Base-by-base conservation (phyloP, 2,797 vertebrate genomes). In the Amphiprion clarkii region DNA sequence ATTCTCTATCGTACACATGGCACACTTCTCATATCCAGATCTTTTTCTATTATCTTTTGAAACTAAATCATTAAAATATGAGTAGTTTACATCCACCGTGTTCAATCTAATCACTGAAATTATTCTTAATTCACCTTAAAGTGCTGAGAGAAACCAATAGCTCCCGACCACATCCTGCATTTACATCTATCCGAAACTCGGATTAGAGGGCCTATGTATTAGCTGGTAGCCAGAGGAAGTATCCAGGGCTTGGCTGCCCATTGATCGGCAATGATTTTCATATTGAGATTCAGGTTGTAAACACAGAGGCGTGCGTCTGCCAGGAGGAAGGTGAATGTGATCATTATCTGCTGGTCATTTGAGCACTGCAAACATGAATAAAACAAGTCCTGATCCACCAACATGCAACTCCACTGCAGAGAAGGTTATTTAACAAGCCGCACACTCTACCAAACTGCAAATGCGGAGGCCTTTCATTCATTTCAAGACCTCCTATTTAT, bases 261-360 rank as follows among this genome's bases (percentile, higher is more conserved):
- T 92, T 88, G 91, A 91, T 90, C 80, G 49, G 78, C 78, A 79
- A 71, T 56, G 70, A 89, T 92, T 92, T 93, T 91, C 84, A 88
- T 89, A 90, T 91, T 92, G 87, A 93, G 87, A 93, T 94, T 93
- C 91, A 88, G 85, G 58, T 83, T 85, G 88, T 88, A 89, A 92
- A 90, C 87, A 89, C 85, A 81, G 83, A 85, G 79, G 84, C 67
- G 73, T 60, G 85, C 57, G 88, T 83, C 82, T 84, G 93, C 93
- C 92, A 88, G 91, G 87, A 93, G 93, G 92, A 94, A 95, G 93
- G 92, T 94, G 92, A 94, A 81, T 74, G 66, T 44, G 81, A 88
- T 93, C 87, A 88, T 94, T 93, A 95, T 92, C 87, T 77, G 48
- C 77, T 81, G 89, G 88, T 90, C 90, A 88, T 88, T 85, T 79